Evolutionary conservation across 2,113 vertebrate species (phyloP).

Genomic region (Mystacornis crossleyi): DNA sequence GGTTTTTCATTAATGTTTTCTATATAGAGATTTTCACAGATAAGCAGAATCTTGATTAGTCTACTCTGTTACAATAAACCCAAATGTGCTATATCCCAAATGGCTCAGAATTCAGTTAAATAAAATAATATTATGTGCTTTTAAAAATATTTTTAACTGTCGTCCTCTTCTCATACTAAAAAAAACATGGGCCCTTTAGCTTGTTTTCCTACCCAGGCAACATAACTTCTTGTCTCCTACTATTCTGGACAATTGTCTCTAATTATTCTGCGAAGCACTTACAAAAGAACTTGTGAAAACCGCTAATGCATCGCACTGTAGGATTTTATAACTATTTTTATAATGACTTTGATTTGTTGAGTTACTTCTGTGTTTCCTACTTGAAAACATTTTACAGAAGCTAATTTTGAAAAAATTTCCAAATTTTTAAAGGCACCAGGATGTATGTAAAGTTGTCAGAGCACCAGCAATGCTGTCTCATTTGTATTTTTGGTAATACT

Average conservation of each 20-base stretch:
- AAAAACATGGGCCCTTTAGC: neutral
- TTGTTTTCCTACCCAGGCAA: neutral
- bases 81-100: neutral
- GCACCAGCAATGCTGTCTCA: neutral
- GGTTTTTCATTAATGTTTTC: neutral
- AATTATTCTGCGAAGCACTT: neutral
- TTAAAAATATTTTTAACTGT: neutral
- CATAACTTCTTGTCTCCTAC: neutral
- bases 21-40: neutral
- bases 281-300: neutral
- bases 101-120: neutral
- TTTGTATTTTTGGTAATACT: neutral
- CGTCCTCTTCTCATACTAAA: neutral
- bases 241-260: neutral
- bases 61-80: neutral
- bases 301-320: accelerated
- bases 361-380: neutral
- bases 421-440: neutral
- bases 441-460: neutral
- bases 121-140: neutral
- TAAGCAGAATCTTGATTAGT: neutral
- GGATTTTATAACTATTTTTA: neutral
- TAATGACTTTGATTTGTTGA: neutral
- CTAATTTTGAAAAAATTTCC: neutral
- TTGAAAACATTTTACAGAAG: neutral